Conservation (phyloP, 2,113 vertebrate genomes). For the Orientallactaga bullata region DNA sequence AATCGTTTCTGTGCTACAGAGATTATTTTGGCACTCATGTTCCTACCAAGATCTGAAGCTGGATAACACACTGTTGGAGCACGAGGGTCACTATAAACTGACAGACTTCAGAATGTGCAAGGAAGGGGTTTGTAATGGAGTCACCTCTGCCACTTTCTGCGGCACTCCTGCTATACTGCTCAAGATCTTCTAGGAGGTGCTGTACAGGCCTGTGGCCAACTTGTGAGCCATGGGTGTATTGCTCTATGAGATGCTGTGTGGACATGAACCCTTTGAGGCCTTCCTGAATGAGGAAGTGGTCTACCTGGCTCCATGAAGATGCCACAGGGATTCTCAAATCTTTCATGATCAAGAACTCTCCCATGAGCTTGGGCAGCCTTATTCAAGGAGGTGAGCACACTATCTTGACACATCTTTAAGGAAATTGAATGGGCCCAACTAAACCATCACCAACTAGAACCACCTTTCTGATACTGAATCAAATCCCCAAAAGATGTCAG, state of each 20-base stretch:
- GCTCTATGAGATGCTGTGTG: conserved; percentile 98
- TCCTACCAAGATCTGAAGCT: conserved; percentile 95
- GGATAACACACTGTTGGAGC: conserved; percentile 97
- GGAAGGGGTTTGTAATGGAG: conserved; percentile 94
- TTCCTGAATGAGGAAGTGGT: conserved; percentile 96
- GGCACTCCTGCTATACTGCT: conserved; percentile 98
- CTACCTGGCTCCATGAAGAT: conserved; percentile 93
- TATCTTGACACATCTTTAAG: conserved; percentile 92
- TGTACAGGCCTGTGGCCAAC: conserved; percentile 96
- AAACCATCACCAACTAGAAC: conserved; percentile 93
- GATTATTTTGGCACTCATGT: background rate
- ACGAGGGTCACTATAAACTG: conserved; percentile 98
- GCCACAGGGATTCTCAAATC: conserved; percentile 95
- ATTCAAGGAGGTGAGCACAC: conserved; percentile 91
- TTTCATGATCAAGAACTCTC: conserved; percentile 96
- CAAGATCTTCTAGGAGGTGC: conserved; percentile 99
- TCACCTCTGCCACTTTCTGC: conserved; percentile 95
- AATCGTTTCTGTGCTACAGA: too few species aligned
- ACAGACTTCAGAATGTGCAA: conserved; percentile 99
- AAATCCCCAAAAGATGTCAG: conserved; percentile 97
- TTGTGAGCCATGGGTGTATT: conserved; percentile 99
- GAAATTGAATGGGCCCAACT: conserved; percentile 95
- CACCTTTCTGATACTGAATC: conserved; percentile 96
- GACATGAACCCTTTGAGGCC: conserved; percentile 97
- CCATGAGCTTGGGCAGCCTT: conserved; percentile 93